These are phyloP conservation scores for Drepana arcuata DNA, from an alignment of 1,140 invertebrate species.

Conservation along the genomic window DNA sequence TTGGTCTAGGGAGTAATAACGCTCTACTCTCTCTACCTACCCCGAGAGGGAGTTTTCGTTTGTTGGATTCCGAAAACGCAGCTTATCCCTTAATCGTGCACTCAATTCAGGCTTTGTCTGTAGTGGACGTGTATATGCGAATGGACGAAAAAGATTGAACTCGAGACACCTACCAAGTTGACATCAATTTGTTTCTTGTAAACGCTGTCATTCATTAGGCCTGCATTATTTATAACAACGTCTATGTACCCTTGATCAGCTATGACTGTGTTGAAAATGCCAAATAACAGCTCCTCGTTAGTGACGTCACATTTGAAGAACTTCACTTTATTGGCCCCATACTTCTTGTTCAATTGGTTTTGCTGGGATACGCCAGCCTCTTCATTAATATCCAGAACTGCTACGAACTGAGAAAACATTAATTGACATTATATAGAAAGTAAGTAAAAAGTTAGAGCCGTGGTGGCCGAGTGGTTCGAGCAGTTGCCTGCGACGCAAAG, in stretches of 20 bases:
- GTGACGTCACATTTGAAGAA: slow-evolving; percentile 75
- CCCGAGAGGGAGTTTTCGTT: too few relatives aligned
- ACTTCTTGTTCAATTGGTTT: slow-evolving; percentile 12
- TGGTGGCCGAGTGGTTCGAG: too few relatives aligned
- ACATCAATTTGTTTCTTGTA: slow-evolving; percentile 28
- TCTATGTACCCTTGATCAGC: slow-evolving; percentile 14
- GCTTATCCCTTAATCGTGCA: too few relatives aligned
- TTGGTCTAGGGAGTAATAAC: too few relatives aligned
- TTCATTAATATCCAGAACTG: slow-evolving; percentile 21
- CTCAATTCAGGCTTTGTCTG: too few relatives aligned
- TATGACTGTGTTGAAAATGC: slow-evolving; percentile 72
- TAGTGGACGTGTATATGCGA: too few relatives aligned
- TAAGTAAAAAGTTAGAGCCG: too few relatives aligned
- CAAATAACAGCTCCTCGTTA: slow-evolving; percentile 72
- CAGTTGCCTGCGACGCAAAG: too few relatives aligned
- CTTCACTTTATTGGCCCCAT: slow-evolving; percentile 23
- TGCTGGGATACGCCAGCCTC: slow-evolving; percentile 12
- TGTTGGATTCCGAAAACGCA: too few relatives aligned
- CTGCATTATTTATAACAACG: slow-evolving; percentile 70
- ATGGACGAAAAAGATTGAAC: too few relatives aligned
- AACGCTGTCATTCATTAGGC: slow-evolving; percentile 35
- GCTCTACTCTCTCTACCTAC: too few relatives aligned
- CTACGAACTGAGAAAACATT: slow-evolving; percentile 25
- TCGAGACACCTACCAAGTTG: slow-evolving; percentile 38
- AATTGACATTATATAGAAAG: too few relatives aligned